Base-by-base conservation (phyloP, 1,140 invertebrate genomes). In the Tetraneura akinire region DNA sequence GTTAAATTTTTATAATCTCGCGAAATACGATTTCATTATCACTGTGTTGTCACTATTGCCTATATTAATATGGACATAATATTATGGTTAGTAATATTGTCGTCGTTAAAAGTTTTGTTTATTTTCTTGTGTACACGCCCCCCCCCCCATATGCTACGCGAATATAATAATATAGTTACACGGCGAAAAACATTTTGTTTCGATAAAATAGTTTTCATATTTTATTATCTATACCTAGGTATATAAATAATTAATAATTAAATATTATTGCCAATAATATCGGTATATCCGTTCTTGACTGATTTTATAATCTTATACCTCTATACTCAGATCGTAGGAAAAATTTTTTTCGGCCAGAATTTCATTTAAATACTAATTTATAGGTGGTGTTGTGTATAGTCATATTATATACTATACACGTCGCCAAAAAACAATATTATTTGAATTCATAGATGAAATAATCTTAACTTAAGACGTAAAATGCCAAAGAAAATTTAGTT, bases 401-500 rank as follows among this genome's bases (percentile, higher is more conserved):
- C 3, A 3, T 37, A 37, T 37, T 37, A 37, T n/a, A 37, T 37
- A 8, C 8, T 37, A 37, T 37, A 37, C 32, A 37, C 8, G n/a
- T n/a, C n/a, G n/a, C n/a, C n/a, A n/a, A 37, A 37, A 4, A 37
- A n/a, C n/a, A 71, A 29, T 49, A 29, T 23, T 51, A 51, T 71
- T 29, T 71, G 26, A 51, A 18, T 18, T 14, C 23, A 23, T 71
- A 71, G 49, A n/a, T n/a, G n/a, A n/a, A n/a, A n/a, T n/a, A n/a
- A n/a, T n/a, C n/a, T n/a, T n/a, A n/a, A n/a, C 23, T 29, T 71
- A 71, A 71, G 68, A 49, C 68, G 45, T 71, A 71, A 37, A 37
- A 71, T 51, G 26, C 68, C 68, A 71, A 71, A 71, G 68, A 71
- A 71, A 51, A 49, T 29, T 49, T 71, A 71, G 68, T 71, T 71